Base-by-base conservation (phyloP, 2,888 invertebrate species). In the Thecophora atra region DNA sequence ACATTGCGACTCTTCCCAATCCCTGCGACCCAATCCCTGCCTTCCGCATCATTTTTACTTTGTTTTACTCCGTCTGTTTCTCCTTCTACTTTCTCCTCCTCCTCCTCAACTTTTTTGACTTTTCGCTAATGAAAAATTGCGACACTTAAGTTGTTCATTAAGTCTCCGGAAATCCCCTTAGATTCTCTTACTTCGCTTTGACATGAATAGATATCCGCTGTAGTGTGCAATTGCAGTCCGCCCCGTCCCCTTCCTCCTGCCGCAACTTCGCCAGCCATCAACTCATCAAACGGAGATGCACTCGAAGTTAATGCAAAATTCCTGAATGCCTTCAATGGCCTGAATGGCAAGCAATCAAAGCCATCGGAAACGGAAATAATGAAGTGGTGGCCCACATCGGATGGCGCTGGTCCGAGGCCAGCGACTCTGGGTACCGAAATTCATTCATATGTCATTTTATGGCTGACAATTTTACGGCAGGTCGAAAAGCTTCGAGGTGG, bases 331-430 rank as follows among this genome's bases (percentile, higher is more conserved):
- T 24, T 26, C 28, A 58, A 70, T 70, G 51, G 26, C 21, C 58
- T 26, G 58, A 58, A 70, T 70, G 51, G 51, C 62, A 17, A 30
- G 30, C 70, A 70, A 70, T 70, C 70, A 70, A 70, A 70, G 70
- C 70, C 62, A 70, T 62, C 44, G 70, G 70, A 70, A 70, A 70
- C 70, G 70, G 70, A 62, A 70, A 62, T 70, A 70, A 70, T 70
- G 70, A 70, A 70, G 70, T 70, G 70, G 63, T 70, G 37, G 30
- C 52, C 70, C 63, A 70, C 62, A 52, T 63, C 52, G 63, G 21
- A 64, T 13, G 54, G 54, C 13, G 54, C 54, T 24, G 28, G 15
- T 58, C 24, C 3, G 28, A 24, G 24, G 24, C 4, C 28, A 58
- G 26, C 17, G 58, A 28, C 28, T 58, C 28, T 24, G 15, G 17